Evolutionary conservation across 2,888 invertebrate genomes (phyloP).

Genomic region (Tiliacea aurago): DNA sequence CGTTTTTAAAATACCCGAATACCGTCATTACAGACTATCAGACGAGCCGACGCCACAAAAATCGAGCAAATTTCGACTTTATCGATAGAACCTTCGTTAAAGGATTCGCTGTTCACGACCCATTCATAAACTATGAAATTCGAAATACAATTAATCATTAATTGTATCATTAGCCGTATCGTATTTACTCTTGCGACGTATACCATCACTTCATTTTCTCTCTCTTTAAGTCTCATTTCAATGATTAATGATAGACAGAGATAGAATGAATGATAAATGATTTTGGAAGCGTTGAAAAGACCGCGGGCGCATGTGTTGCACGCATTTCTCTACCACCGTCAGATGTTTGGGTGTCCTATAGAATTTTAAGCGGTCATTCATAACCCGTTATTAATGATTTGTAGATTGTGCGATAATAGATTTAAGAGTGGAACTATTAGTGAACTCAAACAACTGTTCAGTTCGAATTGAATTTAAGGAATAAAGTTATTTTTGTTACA

Average conservation of each 20-base stretch:
- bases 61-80: slow-evolving; percentile 63
- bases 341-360: slow-evolving; percentile 83
- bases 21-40: slow-evolving; percentile 68
- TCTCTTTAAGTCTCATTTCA: slow-evolving; percentile 90
- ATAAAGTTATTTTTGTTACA: slow-evolving; percentile 14
- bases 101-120: slow-evolving; percentile 62
- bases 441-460: slow-evolving; percentile 57
- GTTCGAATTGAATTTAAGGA: slow-evolving; percentile 36
- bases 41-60: slow-evolving; percentile 79
- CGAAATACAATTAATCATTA: slow-evolving; percentile 87
- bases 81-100: slow-evolving; percentile 51
- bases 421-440: slow-evolving; percentile 70
- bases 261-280: slow-evolving; percentile 86
- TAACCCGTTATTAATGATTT: slow-evolving; percentile 84
- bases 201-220: slow-evolving; percentile 88
- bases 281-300: slow-evolving; percentile 84
- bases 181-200: slow-evolving; percentile 83
- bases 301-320: slow-evolving; percentile 81
- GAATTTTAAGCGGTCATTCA: slow-evolving; percentile 87
- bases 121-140: slow-evolving; percentile 80
- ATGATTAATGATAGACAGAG: slow-evolving; percentile 84
- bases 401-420: slow-evolving; percentile 78
- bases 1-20: slow-evolving; percentile 69
- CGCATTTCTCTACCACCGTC: slow-evolving; percentile 78
- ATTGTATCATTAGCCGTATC: slow-evolving; percentile 87